These are phyloP conservation scores for Tromatobia lineatoria DNA, from an alignment of 2,888 invertebrate species.

Conservation along the genomic window DNA sequence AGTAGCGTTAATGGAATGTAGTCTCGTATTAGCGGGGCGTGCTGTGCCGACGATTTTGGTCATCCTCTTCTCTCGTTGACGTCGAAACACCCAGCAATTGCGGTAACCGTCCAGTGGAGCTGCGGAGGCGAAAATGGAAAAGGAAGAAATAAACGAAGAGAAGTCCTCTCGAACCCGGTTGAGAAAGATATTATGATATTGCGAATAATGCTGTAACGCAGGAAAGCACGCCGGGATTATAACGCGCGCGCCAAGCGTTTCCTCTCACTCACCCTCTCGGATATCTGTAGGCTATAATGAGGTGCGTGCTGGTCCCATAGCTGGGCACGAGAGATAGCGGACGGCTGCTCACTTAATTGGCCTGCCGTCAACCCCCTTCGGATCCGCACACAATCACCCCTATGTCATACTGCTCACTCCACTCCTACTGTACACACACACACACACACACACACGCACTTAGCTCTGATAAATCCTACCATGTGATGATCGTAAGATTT, in stretches of 20 bases:
- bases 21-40: slow-evolving; percentile 74
- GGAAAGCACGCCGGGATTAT: slow-evolving; percentile 75
- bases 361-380: slow-evolving; percentile 74
- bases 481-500: not conserved
- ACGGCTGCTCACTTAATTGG: slow-evolving; percentile 80
- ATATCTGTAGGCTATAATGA: slow-evolving; percentile 79
- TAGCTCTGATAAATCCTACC: slow-evolving; percentile 15
- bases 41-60: slow-evolving; percentile 69
- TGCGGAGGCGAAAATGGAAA: slow-evolving; percentile 61
- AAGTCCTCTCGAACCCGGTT: slow-evolving; percentile 1
- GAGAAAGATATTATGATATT: slow-evolving; percentile 61
- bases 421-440: not conserved
- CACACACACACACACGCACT: not conserved
- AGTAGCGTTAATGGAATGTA: slow-evolving; percentile 77
- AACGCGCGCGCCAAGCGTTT: slow-evolving; percentile 70
- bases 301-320: slow-evolving; percentile 80
- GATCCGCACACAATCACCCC: slow-evolving; percentile 53
- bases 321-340: slow-evolving; percentile 81
- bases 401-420: slow-evolving; percentile 13
- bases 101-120: slow-evolving; percentile 14
- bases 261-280: slow-evolving; percentile 44
- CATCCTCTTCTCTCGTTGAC: slow-evolving; percentile 29
- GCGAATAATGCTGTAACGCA: slow-evolving; percentile 80
- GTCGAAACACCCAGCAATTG: slow-evolving; percentile 25
- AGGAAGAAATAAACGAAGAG: slow-evolving; percentile 55